Evolutionary conservation across 2,888 invertebrate species (phyloP).

Genomic region (Tenthredo mesomela): DNA sequence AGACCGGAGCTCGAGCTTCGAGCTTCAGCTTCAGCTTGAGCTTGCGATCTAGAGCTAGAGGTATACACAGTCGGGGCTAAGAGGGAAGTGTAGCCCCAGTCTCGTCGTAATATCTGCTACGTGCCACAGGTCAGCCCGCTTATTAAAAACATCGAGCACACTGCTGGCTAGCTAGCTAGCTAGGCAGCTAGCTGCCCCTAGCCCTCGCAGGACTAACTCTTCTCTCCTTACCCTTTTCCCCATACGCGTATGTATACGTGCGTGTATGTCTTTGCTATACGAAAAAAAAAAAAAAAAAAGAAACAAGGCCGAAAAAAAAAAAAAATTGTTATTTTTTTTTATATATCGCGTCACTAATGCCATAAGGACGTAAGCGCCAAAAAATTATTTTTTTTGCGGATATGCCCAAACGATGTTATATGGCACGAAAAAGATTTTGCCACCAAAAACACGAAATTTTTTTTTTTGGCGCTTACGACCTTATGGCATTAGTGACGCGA

Average conservation of each 20-base stretch:
- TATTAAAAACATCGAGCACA: constrained; percentile 74
- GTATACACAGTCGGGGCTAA: constrained; percentile 46
- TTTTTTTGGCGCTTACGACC: too few species aligned
- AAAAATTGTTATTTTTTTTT: background rate
- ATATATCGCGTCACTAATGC: too few species aligned
- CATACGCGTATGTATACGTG: background rate
- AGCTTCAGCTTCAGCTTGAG: background rate
- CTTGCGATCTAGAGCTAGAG: constrained; percentile 34
- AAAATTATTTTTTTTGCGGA: too few species aligned
- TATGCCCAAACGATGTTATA: too few species aligned
- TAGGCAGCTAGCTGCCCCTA: background rate
- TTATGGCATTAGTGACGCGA: too few species aligned
- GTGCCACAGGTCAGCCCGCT: constrained; percentile 73
- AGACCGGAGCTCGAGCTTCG: constrained; percentile 47
- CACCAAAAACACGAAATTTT: too few species aligned
- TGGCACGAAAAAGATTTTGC: too few species aligned
- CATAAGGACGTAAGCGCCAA: too few species aligned
- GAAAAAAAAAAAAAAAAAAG: background rate
- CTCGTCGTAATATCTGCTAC: constrained; percentile 73
- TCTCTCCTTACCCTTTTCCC: background rate
- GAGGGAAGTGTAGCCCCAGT: constrained; percentile 56
- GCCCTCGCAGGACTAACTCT: background rate
- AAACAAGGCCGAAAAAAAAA: background rate
- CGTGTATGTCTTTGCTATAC: background rate
- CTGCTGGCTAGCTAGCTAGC: background rate